phyloP scores from a whole-genome alignment of 2,113 vertebrate species.

The Ammodytes dubius region DNA sequence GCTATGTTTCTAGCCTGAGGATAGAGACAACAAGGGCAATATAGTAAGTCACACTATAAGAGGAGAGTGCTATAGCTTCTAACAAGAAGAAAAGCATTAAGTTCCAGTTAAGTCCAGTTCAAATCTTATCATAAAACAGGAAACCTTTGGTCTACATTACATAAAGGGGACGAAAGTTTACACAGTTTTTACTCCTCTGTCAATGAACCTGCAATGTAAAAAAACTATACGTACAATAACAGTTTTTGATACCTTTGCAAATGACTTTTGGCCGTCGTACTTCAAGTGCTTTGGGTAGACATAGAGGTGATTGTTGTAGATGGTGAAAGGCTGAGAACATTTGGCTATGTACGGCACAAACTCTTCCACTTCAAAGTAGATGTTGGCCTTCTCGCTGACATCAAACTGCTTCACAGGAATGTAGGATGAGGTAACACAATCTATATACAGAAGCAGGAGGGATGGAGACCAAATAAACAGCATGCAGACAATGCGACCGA shows the following conservation, averaged over 20 bases:
- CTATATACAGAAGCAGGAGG: conserved; percentile 79
- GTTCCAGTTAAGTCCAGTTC: not conserved
- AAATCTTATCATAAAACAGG: not conserved
- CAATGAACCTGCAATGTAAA: not conserved
- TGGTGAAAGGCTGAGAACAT: conserved; percentile 95
- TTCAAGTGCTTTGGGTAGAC: conserved; percentile 96
- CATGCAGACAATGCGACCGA: conserved; percentile 29
- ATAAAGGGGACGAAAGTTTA: not conserved
- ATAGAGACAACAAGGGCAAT: conserved; percentile 30
- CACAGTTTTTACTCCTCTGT: not conserved
- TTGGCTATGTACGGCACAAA: conserved; percentile 96
- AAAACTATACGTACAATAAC: not conserved
- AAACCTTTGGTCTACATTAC: not conserved
- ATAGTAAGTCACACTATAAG: not conserved
- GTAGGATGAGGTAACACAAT: conserved; percentile 97
- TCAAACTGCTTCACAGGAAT: conserved; percentile 97
- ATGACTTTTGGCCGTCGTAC: conserved; percentile 96
- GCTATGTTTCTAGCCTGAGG: conserved; percentile 97
- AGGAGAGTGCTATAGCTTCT: not conserved
- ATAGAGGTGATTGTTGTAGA: conserved; percentile 98
- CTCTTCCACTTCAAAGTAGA: conserved; percentile 96
- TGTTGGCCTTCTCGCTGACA: conserved; percentile 82
- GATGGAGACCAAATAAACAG: conserved; percentile 55
- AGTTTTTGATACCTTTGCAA: conserved; percentile 90
- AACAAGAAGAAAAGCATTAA: not conserved